Base-by-base conservation (phyloP, 2,113 vertebrate genomes). In the Callaeas wilsoni region DNA sequence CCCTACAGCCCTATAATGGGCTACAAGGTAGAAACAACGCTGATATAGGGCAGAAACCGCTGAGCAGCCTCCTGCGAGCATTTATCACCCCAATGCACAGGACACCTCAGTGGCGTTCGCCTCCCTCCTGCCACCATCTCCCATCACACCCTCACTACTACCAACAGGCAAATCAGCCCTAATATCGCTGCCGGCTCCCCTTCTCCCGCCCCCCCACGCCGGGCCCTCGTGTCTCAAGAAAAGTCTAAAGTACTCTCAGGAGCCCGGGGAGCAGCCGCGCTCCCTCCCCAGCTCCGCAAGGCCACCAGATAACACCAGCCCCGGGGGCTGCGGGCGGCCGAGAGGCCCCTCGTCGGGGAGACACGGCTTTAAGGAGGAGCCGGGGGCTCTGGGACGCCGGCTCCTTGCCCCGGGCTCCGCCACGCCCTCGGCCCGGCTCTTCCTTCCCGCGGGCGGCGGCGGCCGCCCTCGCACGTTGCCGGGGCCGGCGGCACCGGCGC, bases 161-260 rank as follows among this genome's bases (percentile, higher is more conserved):
- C 35, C 17, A 16, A 56, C 1, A 42, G 16, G 46, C 52, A 67
- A 27, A 74, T 59, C 1, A 42, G 30, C 41, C 27, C 39, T 0
- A 50, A 67, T 3, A 64, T 37, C 19, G 30, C 59, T 2, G 62
- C 7, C 18, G n/a, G 16, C 6, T 14, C 44, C 77, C 67, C 63
- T 69, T 50, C 63, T 47, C 30, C 71, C 14, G 20, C 8, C 60
- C 30, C 33, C 12, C 26, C 57, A 22, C 15, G 37, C 33, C 4
- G 53, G 74, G 79, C 75, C 93, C 76, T 14, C 39, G 37, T 47
- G 89, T 53, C 73, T 91, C 42, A 16, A 63, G 69, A 5, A 46
- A 56, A 71, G 97, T 96, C 97, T 96, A 93, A 97, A 97, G 96
- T 97, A 91, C 96, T 97, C 95, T 50, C 4, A 22, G 32, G 46